phyloP scores from a whole-genome alignment of 2,888 invertebrate species.

The Baronia brevicornis region DNA sequence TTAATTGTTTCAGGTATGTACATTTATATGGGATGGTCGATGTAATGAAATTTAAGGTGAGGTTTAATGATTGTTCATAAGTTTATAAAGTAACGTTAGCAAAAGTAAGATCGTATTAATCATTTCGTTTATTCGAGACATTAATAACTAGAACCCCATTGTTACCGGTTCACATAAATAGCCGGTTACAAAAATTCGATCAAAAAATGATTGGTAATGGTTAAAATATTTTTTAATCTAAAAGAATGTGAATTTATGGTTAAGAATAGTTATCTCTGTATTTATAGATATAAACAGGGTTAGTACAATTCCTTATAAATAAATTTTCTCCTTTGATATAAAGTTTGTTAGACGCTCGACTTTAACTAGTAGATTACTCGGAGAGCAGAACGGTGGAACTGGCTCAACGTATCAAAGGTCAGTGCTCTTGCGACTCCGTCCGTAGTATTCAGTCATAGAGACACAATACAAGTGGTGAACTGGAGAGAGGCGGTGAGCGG shows the following conservation, averaged over 20 bases:
- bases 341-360: constrained; percentile 9
- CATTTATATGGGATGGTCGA: constrained; percentile 24
- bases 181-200: no score
- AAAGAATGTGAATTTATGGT: no score
- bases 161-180: constrained; percentile 20
- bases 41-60: constrained; percentile 48
- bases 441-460: constrained; percentile 64
- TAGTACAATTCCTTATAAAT: no score
- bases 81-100: constrained; percentile 20
- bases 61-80: constrained; percentile 25
- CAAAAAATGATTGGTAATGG: no score
- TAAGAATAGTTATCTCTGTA: no score
- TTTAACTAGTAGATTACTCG: constrained; percentile 26
- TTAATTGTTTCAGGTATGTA: constrained; percentile 57
- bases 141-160: constrained; percentile 21
- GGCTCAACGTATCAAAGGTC: constrained; percentile 52
- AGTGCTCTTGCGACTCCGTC: constrained; percentile 65
- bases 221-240: no score
- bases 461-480: constrained; percentile 56
- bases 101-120: no score
- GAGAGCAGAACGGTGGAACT: constrained; percentile 40
- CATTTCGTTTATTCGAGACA: no score
- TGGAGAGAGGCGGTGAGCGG: constrained; percentile 65
- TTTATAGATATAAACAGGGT: no score
- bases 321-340: constrained; percentile 12